Evolutionary conservation across 2,797 vertebrate species (phyloP).

Genomic region (Sparus aurata): DNA sequence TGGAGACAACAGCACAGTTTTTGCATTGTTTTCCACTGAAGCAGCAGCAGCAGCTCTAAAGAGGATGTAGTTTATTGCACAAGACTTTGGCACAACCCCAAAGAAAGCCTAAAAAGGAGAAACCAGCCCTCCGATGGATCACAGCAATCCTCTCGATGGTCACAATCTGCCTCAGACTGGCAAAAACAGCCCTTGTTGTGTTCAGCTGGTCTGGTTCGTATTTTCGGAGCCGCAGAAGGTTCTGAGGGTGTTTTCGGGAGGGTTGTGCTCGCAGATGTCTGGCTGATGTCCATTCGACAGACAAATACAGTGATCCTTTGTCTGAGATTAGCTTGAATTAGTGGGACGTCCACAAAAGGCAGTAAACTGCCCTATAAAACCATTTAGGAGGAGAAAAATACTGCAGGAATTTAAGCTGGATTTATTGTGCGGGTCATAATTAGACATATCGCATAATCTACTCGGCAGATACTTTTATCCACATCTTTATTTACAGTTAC

Average conservation of each 20-base stretch:
- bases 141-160: constrained; percentile 41
- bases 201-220: constrained; percentile 53
- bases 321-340: constrained; percentile 57
- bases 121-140: constrained; percentile 55
- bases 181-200: constrained; percentile 56
- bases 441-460: constrained; percentile 22
- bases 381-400: constrained; percentile 33
- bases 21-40: constrained; percentile 63
- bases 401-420: constrained; percentile 32
- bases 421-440: constrained; percentile 15
- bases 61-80: constrained; percentile 80
- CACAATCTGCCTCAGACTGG: constrained; percentile 52
- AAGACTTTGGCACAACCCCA: constrained; percentile 59
- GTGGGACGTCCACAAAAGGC: constrained; percentile 33
- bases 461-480: not conserved
- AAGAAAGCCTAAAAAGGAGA: constrained; percentile 71
- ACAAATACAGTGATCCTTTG: constrained; percentile 73
- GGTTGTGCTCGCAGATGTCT: constrained; percentile 68
- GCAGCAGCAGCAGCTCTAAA: constrained; percentile 61
- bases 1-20: constrained; percentile 38
- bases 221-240: constrained; percentile 46
- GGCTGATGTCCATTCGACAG: constrained; percentile 65
- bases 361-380: constrained; percentile 60
- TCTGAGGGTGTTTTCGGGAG: constrained; percentile 45
- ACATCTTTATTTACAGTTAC: constrained; percentile 2